Base-by-base conservation (phyloP, 2,888 invertebrate species). In the Cheilosia soror region DNA sequence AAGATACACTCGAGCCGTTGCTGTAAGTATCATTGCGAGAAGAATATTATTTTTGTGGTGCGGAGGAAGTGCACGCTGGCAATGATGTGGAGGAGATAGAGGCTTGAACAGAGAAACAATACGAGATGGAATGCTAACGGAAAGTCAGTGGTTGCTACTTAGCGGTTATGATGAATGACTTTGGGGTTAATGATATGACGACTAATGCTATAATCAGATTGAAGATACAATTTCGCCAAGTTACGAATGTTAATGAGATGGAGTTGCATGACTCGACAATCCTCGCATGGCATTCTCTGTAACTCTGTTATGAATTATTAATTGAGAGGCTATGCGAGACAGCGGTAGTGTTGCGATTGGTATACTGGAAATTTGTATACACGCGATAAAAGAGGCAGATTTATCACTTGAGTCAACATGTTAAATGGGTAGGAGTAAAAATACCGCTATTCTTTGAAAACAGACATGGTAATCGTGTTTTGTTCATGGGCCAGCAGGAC, bases 121-220 rank as follows among this genome's bases (percentile, higher is more conserved):
- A 85, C 71, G 62, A 77, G 33, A 57, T 68, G 85, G 85, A 85
- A 85, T 85, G 71, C 76, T 85, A 85, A 85, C 85, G 85, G 85
- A 66, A 85, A 77, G 25, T 77, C 76, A 85, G 80, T 85, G 85
- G 85, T 85, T 85, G 75, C 71, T 80, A 71, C 71, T 85, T 80
- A 85, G 80, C 80, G 84, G 84, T 85, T 85, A 85, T 85, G 80
- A 85, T 66, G 80, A 80, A 85, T 80, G 85, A 65, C 85, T 72
- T 85, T 77, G 80, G 58, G 85, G 85, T 85, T 85, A 85, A 85
- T 85, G 85, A 72, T 85, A 81, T 81, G 85, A 81, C 80, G 72
- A 85, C 72, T 85, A 85, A 77, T 72, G 63, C 31, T 57, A 68
- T 68, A 81, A 81, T 85, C 80, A 85, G 77, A 77, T 80, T 76